Conservation (phyloP, 2,797 vertebrate species). For the Propithecus perrieri region DNA sequence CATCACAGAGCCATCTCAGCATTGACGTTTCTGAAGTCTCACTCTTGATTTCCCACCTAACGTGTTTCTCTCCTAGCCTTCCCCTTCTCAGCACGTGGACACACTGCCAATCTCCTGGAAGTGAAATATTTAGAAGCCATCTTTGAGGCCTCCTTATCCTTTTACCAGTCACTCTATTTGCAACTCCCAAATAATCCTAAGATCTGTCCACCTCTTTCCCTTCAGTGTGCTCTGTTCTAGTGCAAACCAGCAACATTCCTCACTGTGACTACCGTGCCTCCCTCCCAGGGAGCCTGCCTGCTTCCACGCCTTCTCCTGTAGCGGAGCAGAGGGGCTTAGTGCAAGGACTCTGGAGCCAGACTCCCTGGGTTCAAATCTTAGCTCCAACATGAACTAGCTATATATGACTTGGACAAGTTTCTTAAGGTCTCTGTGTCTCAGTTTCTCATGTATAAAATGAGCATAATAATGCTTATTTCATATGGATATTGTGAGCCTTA, state of each 20-base stretch:
- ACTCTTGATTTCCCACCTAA: not conserved
- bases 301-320: not conserved
- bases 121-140: not conserved
- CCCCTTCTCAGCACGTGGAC: not conserved
- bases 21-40: not conserved
- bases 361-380: not conserved
- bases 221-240: not conserved
- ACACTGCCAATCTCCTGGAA: not conserved
- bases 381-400: not conserved
- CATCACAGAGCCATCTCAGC: not conserved
- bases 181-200: not conserved
- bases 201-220: not conserved
- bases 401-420: not conserved
- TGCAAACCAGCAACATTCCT: not conserved
- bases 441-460: not conserved
- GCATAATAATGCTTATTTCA: not conserved
- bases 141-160: not conserved
- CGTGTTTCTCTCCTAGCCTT: not conserved
- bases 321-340: not conserved
- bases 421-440: not conserved
- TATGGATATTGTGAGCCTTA: conserved; percentile 26
- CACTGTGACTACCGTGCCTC: not conserved
- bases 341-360: not conserved
- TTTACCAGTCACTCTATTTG: not conserved
- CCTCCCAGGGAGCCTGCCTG: not conserved